Conservation (phyloP, 2,113 vertebrate genomes). For the Pandion haliaetus region DNA sequence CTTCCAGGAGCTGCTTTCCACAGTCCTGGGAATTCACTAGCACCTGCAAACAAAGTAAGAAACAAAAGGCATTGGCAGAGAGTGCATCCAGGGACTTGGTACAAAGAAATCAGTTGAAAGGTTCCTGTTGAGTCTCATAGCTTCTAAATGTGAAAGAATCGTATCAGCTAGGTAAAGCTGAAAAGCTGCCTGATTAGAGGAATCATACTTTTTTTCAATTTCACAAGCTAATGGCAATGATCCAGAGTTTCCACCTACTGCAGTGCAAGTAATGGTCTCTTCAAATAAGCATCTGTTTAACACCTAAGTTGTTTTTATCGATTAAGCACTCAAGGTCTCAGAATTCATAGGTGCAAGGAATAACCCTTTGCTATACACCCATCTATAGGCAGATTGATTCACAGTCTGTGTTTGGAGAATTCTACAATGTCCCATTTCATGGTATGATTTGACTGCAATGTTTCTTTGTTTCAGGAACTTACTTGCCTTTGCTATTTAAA, state of each 20-base stretch:
- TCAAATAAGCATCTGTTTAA: neutral
- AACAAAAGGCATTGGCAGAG: neutral
- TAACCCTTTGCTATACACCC: neutral
- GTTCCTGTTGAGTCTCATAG: neutral
- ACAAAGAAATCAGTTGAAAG: neutral
- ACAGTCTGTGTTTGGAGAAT: neutral
- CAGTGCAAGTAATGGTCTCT: neutral
- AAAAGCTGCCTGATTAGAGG: neutral
- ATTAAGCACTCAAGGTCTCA: neutral
- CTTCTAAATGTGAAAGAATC: neutral
- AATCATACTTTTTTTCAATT: neutral
- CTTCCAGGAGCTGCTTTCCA: slow-evolving; percentile 83
- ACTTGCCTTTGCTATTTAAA: neutral
- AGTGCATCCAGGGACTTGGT: neutral
- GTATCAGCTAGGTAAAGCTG: neutral
- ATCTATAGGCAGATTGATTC: neutral
- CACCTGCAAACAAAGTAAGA: slow-evolving; percentile 60
- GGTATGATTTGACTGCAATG: neutral
- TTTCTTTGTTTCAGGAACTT: neutral
- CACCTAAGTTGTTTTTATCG: neutral
- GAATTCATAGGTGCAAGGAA: neutral
- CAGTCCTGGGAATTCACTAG: slow-evolving; percentile 72
- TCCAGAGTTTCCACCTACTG: neutral
- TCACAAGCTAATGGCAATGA: neutral
- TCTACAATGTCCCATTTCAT: neutral